Conservation (phyloP, 2,797 vertebrate species). For the Huso huso region DNA sequence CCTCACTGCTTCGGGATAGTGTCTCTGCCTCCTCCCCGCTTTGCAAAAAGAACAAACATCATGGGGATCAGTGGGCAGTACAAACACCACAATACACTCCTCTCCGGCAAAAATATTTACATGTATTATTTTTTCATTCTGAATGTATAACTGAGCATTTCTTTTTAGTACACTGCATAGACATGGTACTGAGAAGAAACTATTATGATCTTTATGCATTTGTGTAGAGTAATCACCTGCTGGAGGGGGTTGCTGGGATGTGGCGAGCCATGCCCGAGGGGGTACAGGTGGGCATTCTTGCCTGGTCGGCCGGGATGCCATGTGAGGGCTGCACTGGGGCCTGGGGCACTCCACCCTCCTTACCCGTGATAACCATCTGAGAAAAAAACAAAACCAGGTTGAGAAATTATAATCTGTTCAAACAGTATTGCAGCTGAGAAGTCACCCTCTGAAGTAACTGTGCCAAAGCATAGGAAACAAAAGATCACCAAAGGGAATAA, state of each 20-base stretch:
- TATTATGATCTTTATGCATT: not conserved
- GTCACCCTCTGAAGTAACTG: not conserved
- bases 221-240: slow-evolving; percentile 57
- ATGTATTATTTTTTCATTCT: too few relatives aligned
- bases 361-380: slow-evolving; percentile 71
- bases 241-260: slow-evolving; percentile 68
- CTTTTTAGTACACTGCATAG: not conserved
- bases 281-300: slow-evolving; percentile 54
- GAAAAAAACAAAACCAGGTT: slow-evolving; percentile 1
- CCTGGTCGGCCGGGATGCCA: slow-evolving; percentile 70
- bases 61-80: not conserved
- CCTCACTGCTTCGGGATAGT: slow-evolving; percentile 66
- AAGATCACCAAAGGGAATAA: too few relatives aligned
- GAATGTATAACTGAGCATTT: not conserved
- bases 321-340: slow-evolving; percentile 68
- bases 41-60: not conserved
- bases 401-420: too few relatives aligned
- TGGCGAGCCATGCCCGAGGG: slow-evolving; percentile 58
- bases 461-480: not conserved
- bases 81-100: not conserved
- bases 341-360: slow-evolving; percentile 76
- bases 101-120: too few relatives aligned
- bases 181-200: not conserved
- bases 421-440: too few relatives aligned
- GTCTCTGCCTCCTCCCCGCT: slow-evolving; percentile 70